A percentile compares a stretch with the other conserved stretches of the same genome.
Conservation (phyloP, 1,140 invertebrate genomes). For the Bicyclus anynana region DNA sequence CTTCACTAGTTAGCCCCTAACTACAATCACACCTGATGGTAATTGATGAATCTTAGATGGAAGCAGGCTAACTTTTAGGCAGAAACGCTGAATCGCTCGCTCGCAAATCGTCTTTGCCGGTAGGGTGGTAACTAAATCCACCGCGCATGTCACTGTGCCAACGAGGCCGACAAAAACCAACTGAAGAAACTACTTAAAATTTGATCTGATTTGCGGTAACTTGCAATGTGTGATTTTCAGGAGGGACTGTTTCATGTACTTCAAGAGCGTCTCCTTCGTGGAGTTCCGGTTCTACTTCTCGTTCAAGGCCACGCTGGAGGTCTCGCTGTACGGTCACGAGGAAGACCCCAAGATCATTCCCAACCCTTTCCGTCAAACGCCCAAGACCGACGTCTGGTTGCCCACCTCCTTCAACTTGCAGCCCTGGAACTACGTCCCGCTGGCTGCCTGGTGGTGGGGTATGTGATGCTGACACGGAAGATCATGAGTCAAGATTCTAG, state of each 20-base stretch:
- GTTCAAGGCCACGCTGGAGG: slow-evolving; percentile 37
- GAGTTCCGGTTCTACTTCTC: slow-evolving; percentile 51
- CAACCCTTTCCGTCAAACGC: slow-evolving; percentile 21
- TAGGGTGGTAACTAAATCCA: too few species aligned
- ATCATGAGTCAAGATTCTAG: too few species aligned
- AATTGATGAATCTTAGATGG: too few species aligned
- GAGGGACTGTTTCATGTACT: slow-evolving; percentile 45
- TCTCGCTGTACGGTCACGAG: slow-evolving; percentile 33
- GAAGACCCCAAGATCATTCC: slow-evolving; percentile 14
- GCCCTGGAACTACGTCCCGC: slow-evolving; percentile 23
- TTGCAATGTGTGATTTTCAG: slow-evolving; percentile 27
- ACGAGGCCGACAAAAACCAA: background rate
- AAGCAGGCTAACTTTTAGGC: too few species aligned
- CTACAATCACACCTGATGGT: too few species aligned
- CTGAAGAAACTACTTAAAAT: too few species aligned
- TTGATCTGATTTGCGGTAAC: too few species aligned
- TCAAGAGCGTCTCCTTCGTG: slow-evolving; percentile 41
- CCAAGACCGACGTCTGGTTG: slow-evolving; percentile 35
- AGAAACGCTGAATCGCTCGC: too few species aligned
- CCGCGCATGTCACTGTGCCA: too few species aligned
- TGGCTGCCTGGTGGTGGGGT: slow-evolving; percentile 25
- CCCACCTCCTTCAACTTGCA: slow-evolving; percentile 31
- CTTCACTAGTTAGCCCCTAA: too few species aligned
- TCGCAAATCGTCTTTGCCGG: too few species aligned
- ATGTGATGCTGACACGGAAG: slow-evolving; percentile 9